Percentiles rank a stretch among this genome's conserved stretches.
Evolutionary conservation across 2,113 vertebrate species (phyloP).

Genomic region (Narcine bancroftii): DNA sequence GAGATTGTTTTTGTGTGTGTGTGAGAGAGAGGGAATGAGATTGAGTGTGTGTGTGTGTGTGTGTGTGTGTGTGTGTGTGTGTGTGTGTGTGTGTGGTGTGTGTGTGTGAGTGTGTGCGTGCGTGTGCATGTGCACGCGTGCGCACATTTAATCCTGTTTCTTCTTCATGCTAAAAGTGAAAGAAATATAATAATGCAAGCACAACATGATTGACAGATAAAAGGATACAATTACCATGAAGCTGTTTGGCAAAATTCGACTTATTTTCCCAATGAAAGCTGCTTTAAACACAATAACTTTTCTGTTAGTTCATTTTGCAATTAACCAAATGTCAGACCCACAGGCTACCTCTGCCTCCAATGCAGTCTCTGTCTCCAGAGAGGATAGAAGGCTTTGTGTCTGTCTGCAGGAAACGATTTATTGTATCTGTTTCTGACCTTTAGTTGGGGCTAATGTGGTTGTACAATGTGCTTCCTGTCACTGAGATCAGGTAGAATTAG

Average conservation of each 20-base stretch:
- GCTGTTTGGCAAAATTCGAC: too few relatives aligned
- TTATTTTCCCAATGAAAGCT: background rate
- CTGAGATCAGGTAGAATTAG: background rate
- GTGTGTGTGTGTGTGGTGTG: too few relatives aligned
- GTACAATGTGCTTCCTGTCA: background rate
- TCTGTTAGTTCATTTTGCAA: too few relatives aligned
- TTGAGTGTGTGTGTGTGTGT: too few relatives aligned
- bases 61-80: too few relatives aligned
- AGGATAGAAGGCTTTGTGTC: background rate
- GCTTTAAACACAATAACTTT: background rate
- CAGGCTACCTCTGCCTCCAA: constrained; percentile 1
- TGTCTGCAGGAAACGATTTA: background rate
- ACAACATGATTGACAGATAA: background rate
- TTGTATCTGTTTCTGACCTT: background rate
- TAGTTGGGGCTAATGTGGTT: background rate
- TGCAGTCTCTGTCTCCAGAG: background rate
- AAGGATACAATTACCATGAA: background rate
- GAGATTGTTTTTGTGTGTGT: too few relatives aligned
- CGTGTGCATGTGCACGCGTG: background rate
- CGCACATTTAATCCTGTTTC: constrained; percentile 8
- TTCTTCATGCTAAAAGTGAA: background rate
- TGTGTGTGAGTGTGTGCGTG: too few relatives aligned
- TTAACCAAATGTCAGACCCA: background rate
- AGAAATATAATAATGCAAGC: background rate
- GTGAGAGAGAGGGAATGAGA: too few relatives aligned